Evolutionary conservation across 2,113 vertebrate species (phyloP).

Genomic region (Hemiprocne comata): DNA sequence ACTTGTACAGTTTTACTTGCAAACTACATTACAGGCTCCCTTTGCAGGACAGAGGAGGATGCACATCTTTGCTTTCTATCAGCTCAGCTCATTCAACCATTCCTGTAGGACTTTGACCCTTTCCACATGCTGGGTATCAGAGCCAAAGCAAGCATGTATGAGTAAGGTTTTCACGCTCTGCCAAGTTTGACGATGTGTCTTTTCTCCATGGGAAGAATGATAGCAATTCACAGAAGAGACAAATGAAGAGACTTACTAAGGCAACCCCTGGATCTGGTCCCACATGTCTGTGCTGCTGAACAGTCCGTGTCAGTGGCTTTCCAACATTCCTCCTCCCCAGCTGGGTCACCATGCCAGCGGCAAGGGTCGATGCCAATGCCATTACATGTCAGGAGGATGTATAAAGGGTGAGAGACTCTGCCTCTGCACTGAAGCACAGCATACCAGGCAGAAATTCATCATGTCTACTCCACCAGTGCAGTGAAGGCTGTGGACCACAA

Average conservation of each 20-base stretch:
- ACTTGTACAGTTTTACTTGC: not conserved
- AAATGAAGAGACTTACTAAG: not conserved
- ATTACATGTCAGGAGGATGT: not conserved
- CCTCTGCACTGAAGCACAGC: rapidly evolving
- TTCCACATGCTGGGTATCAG: not conserved
- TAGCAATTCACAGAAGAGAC: not conserved
- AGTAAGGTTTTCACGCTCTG: not conserved
- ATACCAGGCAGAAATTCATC: not conserved
- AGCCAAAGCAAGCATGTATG: not conserved
- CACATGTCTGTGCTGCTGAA: rapidly evolving
- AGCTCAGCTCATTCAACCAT: not conserved
- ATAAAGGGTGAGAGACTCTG: not conserved
- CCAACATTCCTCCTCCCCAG: not conserved
- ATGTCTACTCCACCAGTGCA: rapidly evolving
- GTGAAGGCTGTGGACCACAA: not conserved
- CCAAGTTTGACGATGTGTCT: not conserved
- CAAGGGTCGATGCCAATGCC: not conserved
- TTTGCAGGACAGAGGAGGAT: not conserved
- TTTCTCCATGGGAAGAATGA: slow-evolving; percentile 13
- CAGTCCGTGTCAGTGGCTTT: not conserved
- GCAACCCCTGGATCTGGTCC: not conserved
- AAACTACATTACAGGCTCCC: not conserved
- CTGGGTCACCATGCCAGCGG: not conserved
- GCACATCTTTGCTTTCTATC: not conserved
- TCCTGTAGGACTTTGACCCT: not conserved